Percentiles rank a stretch among this genome's conserved stretches.
Evolutionary conservation across 1,140 invertebrate species (phyloP).

Genomic region (Nephila pilipes): DNA sequence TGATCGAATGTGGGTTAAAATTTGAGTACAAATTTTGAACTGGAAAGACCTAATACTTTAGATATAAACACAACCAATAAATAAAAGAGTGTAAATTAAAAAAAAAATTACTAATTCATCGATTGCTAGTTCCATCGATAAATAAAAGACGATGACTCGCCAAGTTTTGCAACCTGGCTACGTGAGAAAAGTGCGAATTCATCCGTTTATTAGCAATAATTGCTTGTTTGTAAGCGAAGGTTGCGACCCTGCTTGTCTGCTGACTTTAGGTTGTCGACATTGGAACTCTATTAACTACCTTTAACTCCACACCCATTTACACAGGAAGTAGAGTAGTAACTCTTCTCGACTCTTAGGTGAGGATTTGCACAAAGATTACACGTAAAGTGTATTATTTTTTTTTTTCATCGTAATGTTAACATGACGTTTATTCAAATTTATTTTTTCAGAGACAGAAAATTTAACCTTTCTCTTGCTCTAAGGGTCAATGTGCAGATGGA

Average conservation of each 20-base stretch:
- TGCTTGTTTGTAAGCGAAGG: slow-evolving; percentile 67
- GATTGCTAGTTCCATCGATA: not conserved
- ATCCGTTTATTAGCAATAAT: slow-evolving; percentile 66
- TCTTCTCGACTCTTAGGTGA: not conserved
- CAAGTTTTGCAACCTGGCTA: not conserved
- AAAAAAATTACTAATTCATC: too few relatives aligned
- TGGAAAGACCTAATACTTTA: too few relatives aligned
- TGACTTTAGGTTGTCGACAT: slow-evolving; percentile 59
- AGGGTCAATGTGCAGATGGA: not conserved
- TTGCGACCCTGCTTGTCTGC: slow-evolving; percentile 52
- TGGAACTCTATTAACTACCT: slow-evolving; percentile 47
- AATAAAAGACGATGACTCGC: not conserved
- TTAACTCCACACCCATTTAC: slow-evolving; percentile 25
- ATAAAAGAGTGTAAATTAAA: too few relatives aligned
- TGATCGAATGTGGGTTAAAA: too few relatives aligned
- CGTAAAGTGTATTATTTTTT: not conserved
- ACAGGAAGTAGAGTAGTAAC: slow-evolving; percentile 8
- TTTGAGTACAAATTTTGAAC: too few relatives aligned
- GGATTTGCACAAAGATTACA: slow-evolving; percentile 25
- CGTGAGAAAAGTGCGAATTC: slow-evolving; percentile 57
- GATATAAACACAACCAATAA: too few relatives aligned
- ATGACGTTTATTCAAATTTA: slow-evolving; percentile 22
- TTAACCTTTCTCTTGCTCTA: not conserved
- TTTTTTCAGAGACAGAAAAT: not conserved
- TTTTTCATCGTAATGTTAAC: not conserved